phyloP scores from a whole-genome alignment of 2,113 vertebrate genomes.

The Prochilodus magdalenae region DNA sequence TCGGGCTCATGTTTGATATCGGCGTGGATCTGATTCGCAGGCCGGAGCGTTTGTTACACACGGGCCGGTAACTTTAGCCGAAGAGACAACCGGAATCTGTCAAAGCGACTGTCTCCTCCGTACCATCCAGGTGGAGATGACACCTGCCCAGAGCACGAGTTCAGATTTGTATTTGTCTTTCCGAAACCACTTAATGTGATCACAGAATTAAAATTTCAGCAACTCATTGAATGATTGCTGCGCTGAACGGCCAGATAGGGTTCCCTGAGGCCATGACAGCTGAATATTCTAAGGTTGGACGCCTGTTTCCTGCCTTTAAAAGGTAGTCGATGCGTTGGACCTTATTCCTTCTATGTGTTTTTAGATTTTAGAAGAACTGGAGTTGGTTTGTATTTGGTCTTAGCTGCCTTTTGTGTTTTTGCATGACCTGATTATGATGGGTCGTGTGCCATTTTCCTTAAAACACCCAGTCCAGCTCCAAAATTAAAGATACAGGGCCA shows the following conservation, averaged over 20 bases:
- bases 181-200: slow-evolving; percentile 76
- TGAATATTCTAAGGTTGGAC: slow-evolving; percentile 22
- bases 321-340: background rate
- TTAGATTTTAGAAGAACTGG: background rate
- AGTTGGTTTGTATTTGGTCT: background rate
- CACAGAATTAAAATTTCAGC: slow-evolving; percentile 80
- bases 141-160: slow-evolving; percentile 60
- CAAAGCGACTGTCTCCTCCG: slow-evolving; percentile 47
- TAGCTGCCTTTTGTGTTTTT: no score
- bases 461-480: no score
- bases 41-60: slow-evolving; percentile 49
- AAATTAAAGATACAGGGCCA: no score
- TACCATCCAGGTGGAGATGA: slow-evolving; percentile 68
- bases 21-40: slow-evolving; percentile 48
- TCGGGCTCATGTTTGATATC: slow-evolving; percentile 59
- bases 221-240: slow-evolving; percentile 65
- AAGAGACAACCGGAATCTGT: slow-evolving; percentile 57
- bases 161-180: slow-evolving; percentile 72
- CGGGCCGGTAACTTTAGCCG: slow-evolving; percentile 62
- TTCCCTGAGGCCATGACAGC: slow-evolving; percentile 64
- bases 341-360: no score
- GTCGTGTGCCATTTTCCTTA: no score
- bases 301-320: slow-evolving; percentile 22
- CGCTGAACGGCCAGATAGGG: slow-evolving; percentile 56
- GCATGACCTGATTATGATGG: no score